These are phyloP conservation scores for Drosophila leontia DNA, from an alignment of 1,140 invertebrate species.

Conservation along the genomic window DNA sequence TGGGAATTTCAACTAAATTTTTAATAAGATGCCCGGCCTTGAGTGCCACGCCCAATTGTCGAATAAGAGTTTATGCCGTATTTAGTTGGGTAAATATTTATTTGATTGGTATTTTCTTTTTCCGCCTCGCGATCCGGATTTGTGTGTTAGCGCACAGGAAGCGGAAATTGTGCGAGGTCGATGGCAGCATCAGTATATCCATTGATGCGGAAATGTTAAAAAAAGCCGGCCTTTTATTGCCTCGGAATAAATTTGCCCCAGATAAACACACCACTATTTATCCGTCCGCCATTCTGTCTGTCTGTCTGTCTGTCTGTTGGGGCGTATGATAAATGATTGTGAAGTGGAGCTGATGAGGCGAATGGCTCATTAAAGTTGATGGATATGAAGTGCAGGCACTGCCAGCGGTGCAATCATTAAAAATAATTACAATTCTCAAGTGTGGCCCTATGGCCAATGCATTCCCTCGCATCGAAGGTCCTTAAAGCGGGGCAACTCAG, in stretches of 20 bases:
- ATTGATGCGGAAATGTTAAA: conserved; percentile 60
- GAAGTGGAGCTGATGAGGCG: conserved; percentile 28
- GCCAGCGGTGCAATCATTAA: conserved; percentile 36
- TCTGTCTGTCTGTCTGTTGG: conserved; percentile 1
- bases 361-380: conserved; percentile 34
- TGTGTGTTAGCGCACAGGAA: conserved; percentile 59
- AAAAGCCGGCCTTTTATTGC: conserved; percentile 43
- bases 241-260: conserved; percentile 28
- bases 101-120: conserved; percentile 71
- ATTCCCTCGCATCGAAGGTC: conserved; percentile 14
- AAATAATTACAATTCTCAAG: conserved; percentile 36
- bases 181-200: conserved; percentile 45
- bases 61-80: conserved; percentile 54
- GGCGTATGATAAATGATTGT: conserved; percentile 33
- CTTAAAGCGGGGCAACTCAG: conserved; percentile 25
- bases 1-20: conserved; percentile 75
- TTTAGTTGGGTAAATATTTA: conserved; percentile 81
- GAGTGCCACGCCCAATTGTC: conserved; percentile 48
- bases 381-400: conserved; percentile 15
- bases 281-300: neutral
- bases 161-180: conserved; percentile 73
- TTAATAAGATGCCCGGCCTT: conserved; percentile 69
- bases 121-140: conserved; percentile 36
- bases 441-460: conserved; percentile 23
- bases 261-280: conserved; percentile 18